These are phyloP conservation scores for Saturnia japonica DNA, from an alignment of 2,888 invertebrate genomes.

Conservation along the genomic window DNA sequence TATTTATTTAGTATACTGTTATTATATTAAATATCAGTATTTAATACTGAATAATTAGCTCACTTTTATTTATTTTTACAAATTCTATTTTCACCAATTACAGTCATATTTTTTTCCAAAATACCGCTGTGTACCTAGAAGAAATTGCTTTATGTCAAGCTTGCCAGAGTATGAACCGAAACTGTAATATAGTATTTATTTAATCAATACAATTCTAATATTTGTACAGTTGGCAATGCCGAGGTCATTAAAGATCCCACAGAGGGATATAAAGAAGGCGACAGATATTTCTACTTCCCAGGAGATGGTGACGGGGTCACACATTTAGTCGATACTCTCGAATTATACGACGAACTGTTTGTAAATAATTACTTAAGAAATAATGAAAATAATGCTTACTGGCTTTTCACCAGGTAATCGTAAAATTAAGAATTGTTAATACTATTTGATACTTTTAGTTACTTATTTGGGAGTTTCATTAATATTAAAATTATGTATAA, in stretches of 20 bases:
- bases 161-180: too few species aligned
- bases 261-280: slow-evolving; percentile 42
- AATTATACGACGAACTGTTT: slow-evolving; percentile 26
- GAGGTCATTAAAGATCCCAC: not conserved
- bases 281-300: slow-evolving; percentile 54
- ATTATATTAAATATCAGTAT: too few species aligned
- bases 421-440: not conserved
- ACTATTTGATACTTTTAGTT: not conserved
- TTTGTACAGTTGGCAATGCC: not conserved
- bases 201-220: not conserved
- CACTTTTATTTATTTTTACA: too few species aligned
- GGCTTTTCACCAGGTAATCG: slow-evolving; percentile 53
- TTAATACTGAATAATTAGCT: too few species aligned
- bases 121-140: too few species aligned
- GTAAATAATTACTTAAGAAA: slow-evolving; percentile 33
- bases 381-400: slow-evolving; percentile 47
- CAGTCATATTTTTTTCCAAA: too few species aligned
- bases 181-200: too few species aligned
- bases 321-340: slow-evolving; percentile 47
- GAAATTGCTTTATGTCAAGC: too few species aligned
- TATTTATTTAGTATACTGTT: too few species aligned
- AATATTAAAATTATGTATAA: not conserved
- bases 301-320: slow-evolving; percentile 48
- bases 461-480: not conserved
- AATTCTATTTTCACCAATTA: too few species aligned